These are phyloP conservation scores for Triplophysa rosa DNA, from an alignment of 2,113 vertebrate species.

Conservation along the genomic window DNA sequence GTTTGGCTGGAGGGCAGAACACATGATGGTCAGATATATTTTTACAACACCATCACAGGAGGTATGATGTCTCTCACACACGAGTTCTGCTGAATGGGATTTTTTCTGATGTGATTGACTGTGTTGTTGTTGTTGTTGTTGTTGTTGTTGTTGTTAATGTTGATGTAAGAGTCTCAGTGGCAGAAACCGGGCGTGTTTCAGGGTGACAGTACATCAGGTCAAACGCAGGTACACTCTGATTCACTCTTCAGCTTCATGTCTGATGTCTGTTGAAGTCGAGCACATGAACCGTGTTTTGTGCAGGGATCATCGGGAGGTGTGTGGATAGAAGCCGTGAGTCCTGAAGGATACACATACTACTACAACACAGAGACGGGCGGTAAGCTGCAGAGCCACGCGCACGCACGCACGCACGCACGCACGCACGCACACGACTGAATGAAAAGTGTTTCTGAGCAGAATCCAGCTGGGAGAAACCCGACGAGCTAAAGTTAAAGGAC, in stretches of 20 bases:
- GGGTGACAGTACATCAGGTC: conserved; percentile 27
- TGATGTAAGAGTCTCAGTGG: conserved; percentile 71
- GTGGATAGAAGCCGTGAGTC: conserved; percentile 87
- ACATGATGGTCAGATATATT: conserved; percentile 84
- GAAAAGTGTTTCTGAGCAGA: conserved; percentile 67
- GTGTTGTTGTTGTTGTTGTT: neutral
- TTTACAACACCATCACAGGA: conserved; percentile 88
- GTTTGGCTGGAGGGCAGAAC: conserved; percentile 83
- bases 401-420: neutral
- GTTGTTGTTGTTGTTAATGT: neutral
- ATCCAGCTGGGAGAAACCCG: conserved; percentile 91
- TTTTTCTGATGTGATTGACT: neutral
- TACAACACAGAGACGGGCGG: conserved; percentile 90
- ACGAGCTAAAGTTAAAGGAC: conserved; percentile 60
- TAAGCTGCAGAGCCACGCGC: conserved; percentile 56
- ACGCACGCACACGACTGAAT: neutral
- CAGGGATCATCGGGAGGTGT: conserved; percentile 57
- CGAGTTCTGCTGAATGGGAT: neutral
- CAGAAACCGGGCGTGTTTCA: conserved; percentile 62
- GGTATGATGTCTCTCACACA: conserved; percentile 71
- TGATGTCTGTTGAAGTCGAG: neutral
- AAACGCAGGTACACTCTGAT: conserved; percentile 54
- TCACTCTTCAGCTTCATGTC: neutral
- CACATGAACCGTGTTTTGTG: neutral
- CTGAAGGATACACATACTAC: conserved; percentile 90